Evolutionary conservation across 2,113 vertebrate species (phyloP).

Genomic region (Pseudolaguvia tuberculata): DNA sequence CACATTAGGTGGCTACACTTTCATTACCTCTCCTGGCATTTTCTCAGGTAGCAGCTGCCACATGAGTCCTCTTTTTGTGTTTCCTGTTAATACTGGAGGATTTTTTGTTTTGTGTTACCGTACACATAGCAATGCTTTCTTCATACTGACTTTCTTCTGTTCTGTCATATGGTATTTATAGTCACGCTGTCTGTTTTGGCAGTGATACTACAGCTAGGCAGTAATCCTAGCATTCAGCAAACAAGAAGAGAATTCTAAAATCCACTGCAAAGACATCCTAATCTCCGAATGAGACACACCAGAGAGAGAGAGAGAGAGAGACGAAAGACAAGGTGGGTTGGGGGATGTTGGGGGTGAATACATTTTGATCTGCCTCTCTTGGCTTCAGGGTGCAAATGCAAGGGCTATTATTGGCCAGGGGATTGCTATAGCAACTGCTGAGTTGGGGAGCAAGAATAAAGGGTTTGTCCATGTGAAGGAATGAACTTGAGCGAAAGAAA

Average conservation of each 20-base stretch:
- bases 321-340: background rate
- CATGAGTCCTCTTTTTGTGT: background rate
- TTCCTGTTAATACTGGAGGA: background rate
- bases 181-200: constrained; percentile 9
- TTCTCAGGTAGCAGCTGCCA: background rate
- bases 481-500: constrained; percentile 29
- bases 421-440: constrained; percentile 49
- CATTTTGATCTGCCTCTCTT: constrained; percentile 39
- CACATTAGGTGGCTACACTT: constrained; percentile 21
- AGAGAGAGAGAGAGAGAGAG: background rate
- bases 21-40: background rate
- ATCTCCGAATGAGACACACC: constrained; percentile 4
- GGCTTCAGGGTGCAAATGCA: constrained; percentile 44
- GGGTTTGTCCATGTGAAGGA: constrained; percentile 33
- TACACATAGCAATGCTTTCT: background rate
- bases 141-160: background rate
- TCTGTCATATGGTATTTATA: constrained; percentile 23
- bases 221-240: background rate
- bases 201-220: constrained; percentile 9
- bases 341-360: background rate
- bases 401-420: constrained; percentile 48
- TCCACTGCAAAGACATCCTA: constrained; percentile 17
- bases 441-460: constrained; percentile 36
- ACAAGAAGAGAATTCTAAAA: constrained; percentile 1
- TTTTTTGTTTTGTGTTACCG: background rate